These are phyloP conservation scores for Hemicordylus capensis DNA, from an alignment of 2,113 vertebrate genomes.

Conservation along the genomic window DNA sequence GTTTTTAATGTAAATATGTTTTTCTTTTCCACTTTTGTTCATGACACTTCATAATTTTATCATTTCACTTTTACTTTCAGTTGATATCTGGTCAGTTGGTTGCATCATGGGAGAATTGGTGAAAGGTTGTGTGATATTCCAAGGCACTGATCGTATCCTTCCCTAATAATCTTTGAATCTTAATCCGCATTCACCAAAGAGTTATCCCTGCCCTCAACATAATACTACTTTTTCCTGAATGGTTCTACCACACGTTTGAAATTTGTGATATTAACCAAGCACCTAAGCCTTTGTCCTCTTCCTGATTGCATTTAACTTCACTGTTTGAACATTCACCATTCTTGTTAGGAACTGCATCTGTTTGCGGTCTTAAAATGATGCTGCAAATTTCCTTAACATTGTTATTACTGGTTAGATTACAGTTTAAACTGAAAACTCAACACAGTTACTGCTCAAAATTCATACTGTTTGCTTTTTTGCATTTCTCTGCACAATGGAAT, in stretches of 20 bases:
- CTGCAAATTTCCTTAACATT: constrained; percentile 35
- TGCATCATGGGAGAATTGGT: constrained; percentile 99
- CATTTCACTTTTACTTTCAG: constrained; percentile 90
- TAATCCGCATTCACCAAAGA: constrained; percentile 50
- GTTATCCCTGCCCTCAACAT: constrained; percentile 20
- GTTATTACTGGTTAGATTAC: constrained; percentile 16
- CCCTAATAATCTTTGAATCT: constrained; percentile 70
- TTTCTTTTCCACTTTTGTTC: constrained; percentile 73
- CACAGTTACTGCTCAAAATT: constrained; percentile 32
- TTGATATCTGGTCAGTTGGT: constrained; percentile 99
- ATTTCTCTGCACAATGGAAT: constrained; percentile 45
- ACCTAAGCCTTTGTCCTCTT: constrained; percentile 48
- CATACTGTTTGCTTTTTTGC: constrained; percentile 47
- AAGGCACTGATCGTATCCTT: constrained; percentile 99
- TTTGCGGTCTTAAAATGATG: constrained; percentile 29
- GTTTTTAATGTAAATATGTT: constrained; percentile 63
- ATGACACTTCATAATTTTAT: constrained; percentile 80
- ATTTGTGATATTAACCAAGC: constrained; percentile 65
- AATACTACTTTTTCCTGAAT: constrained; percentile 32
- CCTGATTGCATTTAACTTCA: constrained; percentile 34
- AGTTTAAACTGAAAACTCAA: constrained; percentile 47
- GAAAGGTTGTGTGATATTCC: constrained; percentile 98
- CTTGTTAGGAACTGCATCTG: constrained; percentile 31
- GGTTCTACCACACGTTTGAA: constrained; percentile 45
- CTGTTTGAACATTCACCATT: constrained; percentile 18